A percentile compares a stretch with the other conserved stretches of the same genome.
Conservation (phyloP, 2,113 vertebrate genomes). For the Myotis lucifugus region DNA sequence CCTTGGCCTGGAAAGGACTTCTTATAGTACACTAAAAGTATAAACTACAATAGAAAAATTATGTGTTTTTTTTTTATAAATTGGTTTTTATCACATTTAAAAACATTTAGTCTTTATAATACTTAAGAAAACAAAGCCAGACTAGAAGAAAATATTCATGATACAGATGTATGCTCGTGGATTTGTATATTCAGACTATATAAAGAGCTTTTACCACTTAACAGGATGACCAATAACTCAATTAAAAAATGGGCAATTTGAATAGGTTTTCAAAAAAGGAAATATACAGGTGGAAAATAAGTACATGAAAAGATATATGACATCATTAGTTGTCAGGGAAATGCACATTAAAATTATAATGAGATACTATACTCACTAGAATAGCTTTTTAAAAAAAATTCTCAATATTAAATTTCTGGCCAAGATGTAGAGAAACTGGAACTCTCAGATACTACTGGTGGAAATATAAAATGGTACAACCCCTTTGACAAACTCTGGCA, state of each 20-base stretch:
- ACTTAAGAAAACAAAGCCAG: conserved; percentile 22
- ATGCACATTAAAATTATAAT: neutral
- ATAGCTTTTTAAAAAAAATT: neutral
- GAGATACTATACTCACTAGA: neutral
- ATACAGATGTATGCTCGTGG: neutral
- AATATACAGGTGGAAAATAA: neutral
- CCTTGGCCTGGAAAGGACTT: neutral
- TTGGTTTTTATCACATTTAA: neutral
- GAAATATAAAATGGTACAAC: neutral
- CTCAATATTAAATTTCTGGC: conserved; percentile 4
- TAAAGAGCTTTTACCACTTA: neutral
- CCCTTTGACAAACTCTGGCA: neutral
- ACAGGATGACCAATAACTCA: neutral
- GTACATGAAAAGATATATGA: neutral
- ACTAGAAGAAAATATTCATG: neutral
- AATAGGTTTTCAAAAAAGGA: neutral
- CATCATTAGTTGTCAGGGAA: neutral
- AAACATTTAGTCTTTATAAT: neutral
- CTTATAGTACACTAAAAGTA: neutral
- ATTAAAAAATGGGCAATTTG: neutral
- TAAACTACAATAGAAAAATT: neutral
- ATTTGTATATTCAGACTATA: neutral
- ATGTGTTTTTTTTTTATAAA: neutral
- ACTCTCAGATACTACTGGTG: neutral
- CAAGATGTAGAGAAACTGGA: neutral